A percentile compares a stretch with the other conserved stretches of the same genome.
Evolutionary conservation across 2,888 invertebrate species (phyloP).

Genomic region (Aphodius sticticus): DNA sequence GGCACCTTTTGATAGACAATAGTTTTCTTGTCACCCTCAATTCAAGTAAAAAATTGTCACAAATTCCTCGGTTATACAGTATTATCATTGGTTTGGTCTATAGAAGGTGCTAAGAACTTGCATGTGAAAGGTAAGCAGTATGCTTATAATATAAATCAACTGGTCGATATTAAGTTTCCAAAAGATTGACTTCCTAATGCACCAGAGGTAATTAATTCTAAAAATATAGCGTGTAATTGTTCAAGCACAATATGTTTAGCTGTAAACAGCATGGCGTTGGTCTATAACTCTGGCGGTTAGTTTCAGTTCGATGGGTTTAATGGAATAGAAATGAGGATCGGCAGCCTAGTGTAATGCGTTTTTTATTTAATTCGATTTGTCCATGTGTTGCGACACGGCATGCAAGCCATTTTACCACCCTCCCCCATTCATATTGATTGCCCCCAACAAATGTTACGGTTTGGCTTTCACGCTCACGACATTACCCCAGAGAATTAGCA

Average conservation of each 20-base stretch:
- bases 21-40: too few relatives aligned
- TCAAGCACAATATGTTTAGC: conserved; percentile 17
- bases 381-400: conserved; percentile 14
- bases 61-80: too few relatives aligned
- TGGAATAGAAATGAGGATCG: conserved; percentile 15
- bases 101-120: too few relatives aligned
- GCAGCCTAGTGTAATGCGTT: conserved; percentile 21
- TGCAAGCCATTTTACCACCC: conserved; percentile 14
- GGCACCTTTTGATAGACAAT: too few relatives aligned
- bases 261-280: conserved; percentile 18
- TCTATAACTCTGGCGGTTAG: conserved; percentile 5
- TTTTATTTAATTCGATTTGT: conserved; percentile 24
- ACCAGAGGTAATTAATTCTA: background rate
- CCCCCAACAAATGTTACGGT: conserved; percentile 14
- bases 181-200: background rate
- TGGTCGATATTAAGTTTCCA: background rate
- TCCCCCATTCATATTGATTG: conserved; percentile 19
- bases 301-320: conserved; percentile 16
- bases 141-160: background rate
- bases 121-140: background rate
- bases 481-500: background rate
- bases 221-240: background rate
- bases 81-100: too few relatives aligned
- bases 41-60: too few relatives aligned
- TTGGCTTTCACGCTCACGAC: background rate